Evolutionary conservation across 2,113 vertebrate species (phyloP).

Genomic region (Glareola pratincola): DNA sequence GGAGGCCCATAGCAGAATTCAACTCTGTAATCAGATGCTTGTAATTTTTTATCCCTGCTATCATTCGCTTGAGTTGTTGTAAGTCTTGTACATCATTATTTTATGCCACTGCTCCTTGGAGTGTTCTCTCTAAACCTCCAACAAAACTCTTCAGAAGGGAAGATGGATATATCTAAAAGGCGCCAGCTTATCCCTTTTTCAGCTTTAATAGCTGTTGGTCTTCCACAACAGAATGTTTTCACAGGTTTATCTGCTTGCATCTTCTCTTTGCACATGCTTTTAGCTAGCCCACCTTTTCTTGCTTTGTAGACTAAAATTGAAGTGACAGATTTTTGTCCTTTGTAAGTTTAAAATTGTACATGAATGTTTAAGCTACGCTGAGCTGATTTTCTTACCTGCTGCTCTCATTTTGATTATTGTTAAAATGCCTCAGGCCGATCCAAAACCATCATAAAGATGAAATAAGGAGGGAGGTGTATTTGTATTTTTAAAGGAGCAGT

Average conservation of each 20-base stretch:
- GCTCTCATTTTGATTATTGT: background rate
- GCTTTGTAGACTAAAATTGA: background rate
- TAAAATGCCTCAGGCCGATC: background rate
- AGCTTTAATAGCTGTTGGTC: background rate
- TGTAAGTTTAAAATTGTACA: background rate
- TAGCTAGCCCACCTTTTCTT: background rate
- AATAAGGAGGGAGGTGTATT: background rate
- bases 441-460: background rate
- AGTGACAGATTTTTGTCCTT: background rate
- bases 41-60: background rate
- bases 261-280: background rate
- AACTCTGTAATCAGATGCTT: background rate
- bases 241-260: background rate
- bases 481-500: background rate
- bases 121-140: background rate
- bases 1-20: background rate
- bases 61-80: background rate
- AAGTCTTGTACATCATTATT: background rate
- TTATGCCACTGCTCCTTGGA: background rate
- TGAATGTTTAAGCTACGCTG: background rate
- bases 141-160: background rate
- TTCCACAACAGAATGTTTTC: background rate
- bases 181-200: background rate
- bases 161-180: background rate
- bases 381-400: slow-evolving; percentile 13